phyloP scores from a whole-genome alignment of 2,113 vertebrate species.

The Ictalurus furcatus region DNA sequence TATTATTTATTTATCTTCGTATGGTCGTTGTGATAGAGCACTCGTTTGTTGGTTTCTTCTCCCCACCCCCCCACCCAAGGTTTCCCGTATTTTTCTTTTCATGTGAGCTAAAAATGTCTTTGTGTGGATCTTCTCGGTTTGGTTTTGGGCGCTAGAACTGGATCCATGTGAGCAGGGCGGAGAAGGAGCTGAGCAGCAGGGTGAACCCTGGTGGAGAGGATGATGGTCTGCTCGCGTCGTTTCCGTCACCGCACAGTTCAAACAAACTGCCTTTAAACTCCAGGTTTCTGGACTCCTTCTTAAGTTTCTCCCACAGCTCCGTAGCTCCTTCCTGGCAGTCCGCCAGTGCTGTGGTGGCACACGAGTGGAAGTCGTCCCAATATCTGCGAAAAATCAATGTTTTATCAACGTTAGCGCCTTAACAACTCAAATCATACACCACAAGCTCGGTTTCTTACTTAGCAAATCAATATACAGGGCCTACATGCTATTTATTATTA shows the following conservation, averaged over 20 bases:
- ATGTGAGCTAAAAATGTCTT: constrained; percentile 33
- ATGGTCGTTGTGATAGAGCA: constrained; percentile 56
- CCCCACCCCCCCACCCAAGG: constrained; percentile 13
- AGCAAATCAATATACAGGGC: not conserved
- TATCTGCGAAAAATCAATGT: constrained; percentile 76
- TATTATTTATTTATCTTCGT: constrained; percentile 39
- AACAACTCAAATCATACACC: not conserved
- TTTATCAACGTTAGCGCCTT: not conserved
- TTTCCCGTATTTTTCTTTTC: constrained; percentile 38
- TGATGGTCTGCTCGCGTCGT: constrained; percentile 72
- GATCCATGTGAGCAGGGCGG: constrained; percentile 85
- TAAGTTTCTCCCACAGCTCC: constrained; percentile 98
- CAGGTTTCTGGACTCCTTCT: constrained; percentile 94
- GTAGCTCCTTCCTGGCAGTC: constrained; percentile 97
- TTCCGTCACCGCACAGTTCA: constrained; percentile 89
- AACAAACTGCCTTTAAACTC: constrained; percentile 96
- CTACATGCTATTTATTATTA: too few species aligned
- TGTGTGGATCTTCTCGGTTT: constrained; percentile 32
- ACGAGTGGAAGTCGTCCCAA: constrained; percentile 97
- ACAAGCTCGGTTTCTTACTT: not conserved
- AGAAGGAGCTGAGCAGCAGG: constrained; percentile 79
- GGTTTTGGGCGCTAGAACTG: constrained; percentile 75
- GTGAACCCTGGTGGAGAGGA: constrained; percentile 64
- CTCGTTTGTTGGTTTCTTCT: constrained; percentile 70
- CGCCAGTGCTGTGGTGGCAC: constrained; percentile 90